Conservation (phyloP, 1,140 invertebrate genomes). For the Lasaia peninsularis region DNA sequence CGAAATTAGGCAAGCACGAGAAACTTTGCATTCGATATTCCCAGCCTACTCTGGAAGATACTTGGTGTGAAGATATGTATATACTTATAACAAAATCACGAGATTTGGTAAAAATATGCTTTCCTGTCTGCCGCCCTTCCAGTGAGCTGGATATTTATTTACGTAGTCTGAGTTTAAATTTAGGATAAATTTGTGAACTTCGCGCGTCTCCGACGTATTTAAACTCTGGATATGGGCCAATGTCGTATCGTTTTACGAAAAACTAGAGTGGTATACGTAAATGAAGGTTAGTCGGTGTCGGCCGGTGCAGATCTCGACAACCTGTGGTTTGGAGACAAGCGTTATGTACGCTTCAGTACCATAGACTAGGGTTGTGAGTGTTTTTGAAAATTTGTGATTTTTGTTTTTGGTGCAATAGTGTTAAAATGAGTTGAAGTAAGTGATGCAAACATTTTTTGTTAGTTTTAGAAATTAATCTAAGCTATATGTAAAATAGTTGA, state of each 20-base stretch:
- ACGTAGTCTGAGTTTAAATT: neutral
- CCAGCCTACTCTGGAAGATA: too few relatives aligned
- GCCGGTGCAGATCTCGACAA: neutral
- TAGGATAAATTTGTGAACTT: constrained; percentile 12
- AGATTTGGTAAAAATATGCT: neutral
- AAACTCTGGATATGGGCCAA: constrained; percentile 25
- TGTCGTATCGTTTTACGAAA: constrained; percentile 24
- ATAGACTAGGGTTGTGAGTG: neutral
- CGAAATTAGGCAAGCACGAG: too few relatives aligned
- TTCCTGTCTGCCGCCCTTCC: neutral
- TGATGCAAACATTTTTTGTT: too few relatives aligned
- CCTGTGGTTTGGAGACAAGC: neutral
- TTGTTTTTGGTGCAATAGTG: neutral
- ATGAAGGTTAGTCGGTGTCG: constrained; percentile 14
- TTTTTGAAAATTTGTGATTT: neutral
- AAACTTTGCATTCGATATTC: too few relatives aligned
- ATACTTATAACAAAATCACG: too few relatives aligned
- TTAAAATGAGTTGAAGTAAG: too few relatives aligned
- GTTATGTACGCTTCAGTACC: neutral
- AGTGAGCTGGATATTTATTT: constrained; percentile 5
- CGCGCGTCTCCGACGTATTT: constrained; percentile 14
- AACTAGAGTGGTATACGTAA: constrained; percentile 22
- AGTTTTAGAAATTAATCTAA: too few relatives aligned
- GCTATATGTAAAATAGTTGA: too few relatives aligned
- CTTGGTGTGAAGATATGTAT: too few relatives aligned